Evolutionary conservation across 2,888 invertebrate genomes (phyloP).

Genomic region (Smittia sp.): DNA sequence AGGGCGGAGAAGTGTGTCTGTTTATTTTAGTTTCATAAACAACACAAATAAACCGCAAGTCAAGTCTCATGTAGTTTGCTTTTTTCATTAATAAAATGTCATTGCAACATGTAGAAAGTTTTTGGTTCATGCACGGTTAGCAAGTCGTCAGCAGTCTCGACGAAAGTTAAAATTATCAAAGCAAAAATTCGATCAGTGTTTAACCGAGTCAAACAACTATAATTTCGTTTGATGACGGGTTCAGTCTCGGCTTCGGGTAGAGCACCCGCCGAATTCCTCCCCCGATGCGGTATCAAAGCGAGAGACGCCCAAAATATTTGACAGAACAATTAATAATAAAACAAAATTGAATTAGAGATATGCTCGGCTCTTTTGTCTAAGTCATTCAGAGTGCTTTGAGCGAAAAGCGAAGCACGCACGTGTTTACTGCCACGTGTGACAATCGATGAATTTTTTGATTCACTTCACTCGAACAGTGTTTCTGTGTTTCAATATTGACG

Average conservation of each 20-base stretch:
- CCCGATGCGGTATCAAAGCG: not conserved
- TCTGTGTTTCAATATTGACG: not conserved
- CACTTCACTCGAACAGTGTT: slow-evolving; percentile 23
- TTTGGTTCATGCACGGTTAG: not conserved
- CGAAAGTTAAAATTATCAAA: too few species aligned
- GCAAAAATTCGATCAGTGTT: not conserved
- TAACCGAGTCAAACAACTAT: slow-evolving; percentile 1
- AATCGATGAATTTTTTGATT: slow-evolving; percentile 34
- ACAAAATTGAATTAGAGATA: slow-evolving; percentile 23
- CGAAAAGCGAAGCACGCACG: not conserved
- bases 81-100: slow-evolving; percentile 8
- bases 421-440: slow-evolving; percentile 35
- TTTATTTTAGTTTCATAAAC: not conserved
- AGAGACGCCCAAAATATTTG: slow-evolving; percentile 23
- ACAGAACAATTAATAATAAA: slow-evolving; percentile 29
- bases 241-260: too few species aligned
- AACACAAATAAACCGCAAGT: slow-evolving; percentile 10
- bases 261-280: not conserved
- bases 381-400: not conserved
- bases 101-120: not conserved
- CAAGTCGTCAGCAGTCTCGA: too few species aligned
- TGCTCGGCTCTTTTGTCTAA: slow-evolving; percentile 6
- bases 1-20: not conserved
- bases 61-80: not conserved
- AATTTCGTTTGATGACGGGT: slow-evolving; percentile 4